A percentile compares a stretch with the other conserved stretches of the same genome.
Conservation (phyloP, 2,113 vertebrate genomes). For the Apteryx owenii region DNA sequence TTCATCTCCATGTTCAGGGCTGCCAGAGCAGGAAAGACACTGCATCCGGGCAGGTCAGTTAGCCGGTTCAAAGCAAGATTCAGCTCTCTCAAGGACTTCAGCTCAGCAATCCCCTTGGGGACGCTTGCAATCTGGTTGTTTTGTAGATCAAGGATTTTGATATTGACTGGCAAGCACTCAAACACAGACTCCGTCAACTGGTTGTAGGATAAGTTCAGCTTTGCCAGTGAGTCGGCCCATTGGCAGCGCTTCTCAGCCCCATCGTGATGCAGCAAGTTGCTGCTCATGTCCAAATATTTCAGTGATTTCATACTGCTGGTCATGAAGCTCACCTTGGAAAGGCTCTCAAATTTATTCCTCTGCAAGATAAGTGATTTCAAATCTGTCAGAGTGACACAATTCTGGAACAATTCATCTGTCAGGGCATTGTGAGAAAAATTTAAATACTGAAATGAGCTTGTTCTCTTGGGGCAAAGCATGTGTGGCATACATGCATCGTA, state of each 20-base stretch:
- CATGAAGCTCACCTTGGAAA: constrained; percentile 77
- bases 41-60: constrained; percentile 82
- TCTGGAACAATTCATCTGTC: constrained; percentile 82
- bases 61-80: constrained; percentile 86
- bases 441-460: constrained; percentile 78
- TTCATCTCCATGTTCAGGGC: constrained; percentile 78
- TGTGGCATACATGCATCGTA: constrained; percentile 78
- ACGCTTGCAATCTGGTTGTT: constrained; percentile 83
- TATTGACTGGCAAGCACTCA: constrained; percentile 78
- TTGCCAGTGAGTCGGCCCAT: constrained; percentile 80
- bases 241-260: constrained; percentile 39
- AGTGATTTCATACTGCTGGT: constrained; percentile 81
- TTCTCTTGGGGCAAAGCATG: constrained; percentile 85
- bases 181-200: constrained; percentile 78
- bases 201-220: constrained; percentile 82
- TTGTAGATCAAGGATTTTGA: constrained; percentile 75
- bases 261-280: constrained; percentile 80
- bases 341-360: constrained; percentile 83
- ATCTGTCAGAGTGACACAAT: constrained; percentile 75
- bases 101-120: constrained; percentile 42
- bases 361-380: constrained; percentile 77
- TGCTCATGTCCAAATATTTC: constrained; percentile 81
- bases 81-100: constrained; percentile 78
- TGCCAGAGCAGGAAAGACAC: constrained; percentile 69
- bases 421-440: constrained; percentile 85